These are phyloP conservation scores for Trichogramma dendrolimi DNA, from an alignment of 2,888 invertebrate species.

Conservation along the genomic window DNA sequence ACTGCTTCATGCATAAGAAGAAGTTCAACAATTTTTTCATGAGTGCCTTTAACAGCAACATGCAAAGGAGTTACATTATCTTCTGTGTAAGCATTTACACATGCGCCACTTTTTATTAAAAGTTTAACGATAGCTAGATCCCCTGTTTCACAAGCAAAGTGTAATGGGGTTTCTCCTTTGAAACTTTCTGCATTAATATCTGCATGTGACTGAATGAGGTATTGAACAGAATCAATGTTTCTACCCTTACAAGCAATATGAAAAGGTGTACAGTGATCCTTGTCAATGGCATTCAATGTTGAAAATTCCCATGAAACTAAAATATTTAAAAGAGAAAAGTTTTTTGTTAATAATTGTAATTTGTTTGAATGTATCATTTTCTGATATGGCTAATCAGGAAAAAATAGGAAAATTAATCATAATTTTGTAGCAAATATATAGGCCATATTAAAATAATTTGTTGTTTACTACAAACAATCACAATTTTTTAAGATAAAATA, in stretches of 20 bases:
- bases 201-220: constrained; percentile 12
- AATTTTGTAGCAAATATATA: too few relatives aligned
- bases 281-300: constrained; percentile 1
- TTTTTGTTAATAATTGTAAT: too few relatives aligned
- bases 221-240: constrained; percentile 5
- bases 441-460: too few relatives aligned
- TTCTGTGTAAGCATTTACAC: constrained; percentile 7
- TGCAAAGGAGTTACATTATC: constrained; percentile 15
- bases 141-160: constrained; percentile 7
- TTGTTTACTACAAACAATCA: too few relatives aligned
- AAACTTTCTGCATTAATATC: constrained; percentile 13
- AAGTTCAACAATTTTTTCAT: constrained; percentile 7
- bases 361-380: too few relatives aligned
- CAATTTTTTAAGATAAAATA: too few relatives aligned
- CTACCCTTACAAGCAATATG: constrained; percentile 11
- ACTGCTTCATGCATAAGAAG: constrained; percentile 13
- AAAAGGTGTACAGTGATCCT: constrained; percentile 20
- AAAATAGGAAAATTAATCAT: too few relatives aligned
- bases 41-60: constrained; percentile 4
- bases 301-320: constrained; percentile 3
- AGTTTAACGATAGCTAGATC: constrained; percentile 1
- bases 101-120: constrained; percentile 7
- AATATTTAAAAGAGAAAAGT: background rate
- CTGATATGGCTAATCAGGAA: too few relatives aligned
- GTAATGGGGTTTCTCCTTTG: constrained; percentile 11